Conservation (phyloP, 2,888 invertebrate genomes). For the Rhingia rostrata region DNA sequence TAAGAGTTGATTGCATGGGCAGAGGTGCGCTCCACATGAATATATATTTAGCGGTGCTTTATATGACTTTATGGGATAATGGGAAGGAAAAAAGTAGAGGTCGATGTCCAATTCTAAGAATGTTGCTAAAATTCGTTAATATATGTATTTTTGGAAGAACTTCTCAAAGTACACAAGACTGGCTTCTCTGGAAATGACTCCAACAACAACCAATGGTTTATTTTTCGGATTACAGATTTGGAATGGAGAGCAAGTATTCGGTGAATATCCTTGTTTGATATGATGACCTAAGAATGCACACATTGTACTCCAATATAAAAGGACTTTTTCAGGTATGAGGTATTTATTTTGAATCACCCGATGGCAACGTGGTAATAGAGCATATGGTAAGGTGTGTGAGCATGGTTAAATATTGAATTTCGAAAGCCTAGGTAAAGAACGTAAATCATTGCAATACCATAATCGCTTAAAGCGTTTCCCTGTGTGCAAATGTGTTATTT, state of each 20-base stretch:
- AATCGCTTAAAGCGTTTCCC: conserved; percentile 42
- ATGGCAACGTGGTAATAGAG: conserved; percentile 52
- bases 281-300: conserved; percentile 26
- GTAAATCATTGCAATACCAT: conserved; percentile 48
- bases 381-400: conserved; percentile 50
- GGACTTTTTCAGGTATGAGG: conserved; percentile 38
- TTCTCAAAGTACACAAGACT: not conserved
- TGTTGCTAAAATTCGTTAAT: not conserved
- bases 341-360: conserved; percentile 47
- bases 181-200: conserved; percentile 16
- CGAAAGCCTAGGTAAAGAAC: conserved; percentile 46
- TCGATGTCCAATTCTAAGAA: no score
- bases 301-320: conserved; percentile 17
- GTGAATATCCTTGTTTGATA: conserved; percentile 36
- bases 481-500: conserved; percentile 14
- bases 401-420: conserved; percentile 61
- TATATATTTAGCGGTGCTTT: conserved; percentile 18
- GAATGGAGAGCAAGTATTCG: conserved; percentile 26
- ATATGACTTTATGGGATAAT: not conserved
- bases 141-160: not conserved
- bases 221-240: conserved; percentile 17
- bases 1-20: conserved; percentile 36
- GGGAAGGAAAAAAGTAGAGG: not conserved
- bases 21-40: not conserved
- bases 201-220: conserved; percentile 28